Conservation (phyloP, 2,888 invertebrate species). For the Lasioglossum pauxillum region DNA sequence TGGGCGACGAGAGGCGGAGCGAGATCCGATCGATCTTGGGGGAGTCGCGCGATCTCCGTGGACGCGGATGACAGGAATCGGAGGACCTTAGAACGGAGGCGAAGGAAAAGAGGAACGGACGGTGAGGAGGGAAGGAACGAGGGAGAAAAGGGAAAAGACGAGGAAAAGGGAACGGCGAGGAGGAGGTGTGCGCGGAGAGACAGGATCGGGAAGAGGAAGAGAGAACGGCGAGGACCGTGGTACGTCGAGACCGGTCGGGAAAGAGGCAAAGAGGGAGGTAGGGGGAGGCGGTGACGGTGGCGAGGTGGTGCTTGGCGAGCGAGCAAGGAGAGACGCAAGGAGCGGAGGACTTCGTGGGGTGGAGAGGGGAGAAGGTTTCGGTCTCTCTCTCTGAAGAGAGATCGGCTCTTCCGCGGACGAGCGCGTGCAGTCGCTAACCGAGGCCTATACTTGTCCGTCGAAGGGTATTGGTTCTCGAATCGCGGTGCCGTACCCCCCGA, state of each 20-base stretch:
- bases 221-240: conserved; percentile 56
- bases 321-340: conserved; percentile 31
- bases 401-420: conserved; percentile 79
- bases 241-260: conserved; percentile 30
- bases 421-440: conserved; percentile 83
- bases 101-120: conserved; percentile 16
- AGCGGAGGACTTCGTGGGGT: conserved; percentile 39
- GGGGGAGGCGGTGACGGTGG: conserved; percentile 61
- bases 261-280: not conserved
- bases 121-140: conserved; percentile 44
- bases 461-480: conserved; percentile 77
- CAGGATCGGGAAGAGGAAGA: conserved; percentile 18
- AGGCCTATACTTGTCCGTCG: conserved; percentile 82
- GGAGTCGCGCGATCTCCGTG: conserved; percentile 69
- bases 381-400: conserved; percentile 74
- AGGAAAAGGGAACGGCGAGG: conserved; percentile 49
- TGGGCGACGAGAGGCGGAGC: conserved; percentile 76
- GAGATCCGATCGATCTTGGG: conserved; percentile 78
- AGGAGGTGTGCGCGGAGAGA: conserved; percentile 39
- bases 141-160: conserved; percentile 31
- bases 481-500: conserved; percentile 67
- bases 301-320: conserved; percentile 30
- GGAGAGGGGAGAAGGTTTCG: conserved; percentile 67
- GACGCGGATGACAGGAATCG: conserved; percentile 66
- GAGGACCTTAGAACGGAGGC: conserved; percentile 56